Conservation (phyloP, 2,888 invertebrate species). For the Timandra comae region DNA sequence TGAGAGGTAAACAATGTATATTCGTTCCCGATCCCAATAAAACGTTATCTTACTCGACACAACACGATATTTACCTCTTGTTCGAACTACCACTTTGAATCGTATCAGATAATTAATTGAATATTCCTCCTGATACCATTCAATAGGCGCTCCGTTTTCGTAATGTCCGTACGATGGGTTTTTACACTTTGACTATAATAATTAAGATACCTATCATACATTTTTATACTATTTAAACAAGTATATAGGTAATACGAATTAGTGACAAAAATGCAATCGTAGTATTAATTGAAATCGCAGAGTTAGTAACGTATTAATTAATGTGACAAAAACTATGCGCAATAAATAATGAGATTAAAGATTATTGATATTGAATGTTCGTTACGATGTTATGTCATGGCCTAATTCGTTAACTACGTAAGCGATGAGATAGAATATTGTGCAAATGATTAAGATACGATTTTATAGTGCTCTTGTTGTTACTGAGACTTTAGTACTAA, state of each 20-base stretch:
- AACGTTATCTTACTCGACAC: too few species aligned
- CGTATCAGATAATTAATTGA: too few species aligned
- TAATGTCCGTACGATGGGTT: too few species aligned
- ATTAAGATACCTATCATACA: not conserved
- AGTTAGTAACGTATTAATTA: conserved; percentile 14
- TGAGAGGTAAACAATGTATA: too few species aligned
- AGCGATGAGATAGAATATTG: conserved; percentile 10
- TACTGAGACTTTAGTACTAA: too few species aligned
- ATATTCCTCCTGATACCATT: too few species aligned
- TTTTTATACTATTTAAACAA: conserved; percentile 4
- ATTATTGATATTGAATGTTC: conserved; percentile 7
- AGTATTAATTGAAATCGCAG: conserved; percentile 5
- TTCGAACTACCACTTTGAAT: too few species aligned
- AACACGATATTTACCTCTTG: too few species aligned
- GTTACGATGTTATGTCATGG: conserved; percentile 27
- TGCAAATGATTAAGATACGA: conserved; percentile 1
- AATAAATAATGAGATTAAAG: conserved; percentile 6
- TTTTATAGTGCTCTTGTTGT: conserved; percentile 2
- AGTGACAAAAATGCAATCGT: conserved; percentile 4
- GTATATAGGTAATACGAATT: conserved; percentile 8
- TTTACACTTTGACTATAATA: not conserved
- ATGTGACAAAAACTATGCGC: conserved; percentile 11
- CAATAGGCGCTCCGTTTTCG: too few species aligned
- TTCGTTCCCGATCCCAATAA: too few species aligned
- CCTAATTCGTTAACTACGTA: conserved; percentile 27